Percentiles rank a stretch among this genome's conserved stretches.
These are phyloP conservation scores for Venustaconcha ellipsiformis DNA, from an alignment of 1,140 invertebrate genomes.

Conservation along the genomic window DNA sequence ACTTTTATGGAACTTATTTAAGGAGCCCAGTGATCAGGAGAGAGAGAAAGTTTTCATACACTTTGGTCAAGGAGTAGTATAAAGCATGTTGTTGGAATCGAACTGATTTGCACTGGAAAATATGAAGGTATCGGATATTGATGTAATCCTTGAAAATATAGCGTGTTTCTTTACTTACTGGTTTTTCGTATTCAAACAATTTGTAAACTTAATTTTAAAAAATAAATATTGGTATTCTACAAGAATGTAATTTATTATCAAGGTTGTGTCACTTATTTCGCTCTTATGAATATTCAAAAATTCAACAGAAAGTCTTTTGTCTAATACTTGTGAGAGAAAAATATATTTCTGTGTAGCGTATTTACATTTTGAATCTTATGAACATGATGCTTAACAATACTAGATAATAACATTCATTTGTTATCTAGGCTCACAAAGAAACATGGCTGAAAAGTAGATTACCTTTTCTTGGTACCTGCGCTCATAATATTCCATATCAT, in stretches of 20 bases:
- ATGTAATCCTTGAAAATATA: no score
- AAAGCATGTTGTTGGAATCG: background rate
- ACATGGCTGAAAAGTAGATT: slow-evolving; percentile 4
- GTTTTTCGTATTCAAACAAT: no score
- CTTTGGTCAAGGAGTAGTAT: background rate
- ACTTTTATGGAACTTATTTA: background rate
- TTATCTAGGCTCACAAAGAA: background rate
- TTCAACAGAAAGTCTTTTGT: background rate
- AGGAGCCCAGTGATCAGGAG: background rate
- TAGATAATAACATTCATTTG: no score
- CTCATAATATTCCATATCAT: slow-evolving; percentile 69
- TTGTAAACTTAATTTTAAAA: no score
- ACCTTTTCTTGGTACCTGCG: slow-evolving; percentile 67
- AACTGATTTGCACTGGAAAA: background rate
- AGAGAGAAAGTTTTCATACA: background rate
- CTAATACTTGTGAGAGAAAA: background rate
- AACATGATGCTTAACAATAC: background rate
- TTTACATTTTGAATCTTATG: background rate
- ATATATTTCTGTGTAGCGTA: background rate
- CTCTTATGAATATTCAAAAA: no score
- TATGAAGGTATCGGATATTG: no score
- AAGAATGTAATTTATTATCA: no score
- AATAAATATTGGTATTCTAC: no score
- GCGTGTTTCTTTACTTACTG: no score
- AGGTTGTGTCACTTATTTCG: no score